Base-by-base conservation (phyloP, 23 tunicate species). In the Halocynthia roretzi region DNA sequence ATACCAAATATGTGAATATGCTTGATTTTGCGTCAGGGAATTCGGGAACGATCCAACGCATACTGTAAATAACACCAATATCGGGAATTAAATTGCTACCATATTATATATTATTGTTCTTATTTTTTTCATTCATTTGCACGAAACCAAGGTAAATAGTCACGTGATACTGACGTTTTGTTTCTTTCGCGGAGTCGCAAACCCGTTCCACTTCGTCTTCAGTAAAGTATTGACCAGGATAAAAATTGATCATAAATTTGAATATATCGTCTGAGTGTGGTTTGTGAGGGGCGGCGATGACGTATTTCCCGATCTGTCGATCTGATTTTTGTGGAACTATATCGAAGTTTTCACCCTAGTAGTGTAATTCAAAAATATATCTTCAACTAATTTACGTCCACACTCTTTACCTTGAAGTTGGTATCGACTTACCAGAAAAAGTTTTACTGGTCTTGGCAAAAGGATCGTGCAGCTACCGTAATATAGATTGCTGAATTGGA, bases 321-420 rank as follows among this genome's bases (percentile, higher is more conserved):
- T 65, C 70, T 11, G 70, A 65, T 15, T 10, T 11, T 20, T 65
- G 18, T 0, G 70, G 70, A 9, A 65, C 70, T 20, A 65, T 65
- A 6, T 65, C 70, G 31, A 65, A 65, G 31, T 65, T 65, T 65
- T 65, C 70, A 10, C 70, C 70, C 70, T 65, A 48, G 9, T 65
- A 48, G 9, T 20, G 31, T 65, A 15, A 65, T 58, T 58, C n/a
- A 4, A 15, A 58, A 14, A n/a, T 1, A 14, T 0, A 0, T 31
- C 4, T 31, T 4, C 44, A 31, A 31, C 44, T 31, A 31, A 31
- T 31, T 31, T 0, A 31, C 44, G 44, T 31, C 44, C 4, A 31
- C 44, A 31, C 44, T 31, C 44, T 1, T 31, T 31, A 31, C 4
- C 44, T 31, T 31, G 44, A 31, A 31, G 44, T 31, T 31, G 4